Base-by-base conservation (phyloP, 2,888 invertebrate genomes). In the Philereme transversata region DNA sequence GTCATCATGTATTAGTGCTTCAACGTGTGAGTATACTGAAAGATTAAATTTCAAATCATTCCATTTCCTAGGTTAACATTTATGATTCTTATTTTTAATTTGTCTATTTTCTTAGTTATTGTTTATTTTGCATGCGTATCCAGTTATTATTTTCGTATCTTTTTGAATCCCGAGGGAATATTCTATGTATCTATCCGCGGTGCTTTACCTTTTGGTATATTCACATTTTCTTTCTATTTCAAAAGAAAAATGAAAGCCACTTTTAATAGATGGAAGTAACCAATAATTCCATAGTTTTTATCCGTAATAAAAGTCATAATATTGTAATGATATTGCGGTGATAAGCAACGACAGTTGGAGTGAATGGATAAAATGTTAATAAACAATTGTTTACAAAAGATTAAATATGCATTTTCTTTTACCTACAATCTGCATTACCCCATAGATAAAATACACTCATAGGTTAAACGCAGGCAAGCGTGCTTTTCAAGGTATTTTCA, bases 371-470 rank as follows among this genome's bases (percentile, higher is more conserved):
- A 92, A 90, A 92, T 92, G 92, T 92, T 92, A 92, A 92, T 91
- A 92, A 92, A 92, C 91, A 92, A 92, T 93, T 93, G 93, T 93
- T 93, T 92, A 93, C 91, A 92, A 92, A 92, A 93, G 88, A 92
- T 89, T 86, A 86, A 71, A 65, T 66, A 67, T 64, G 75, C 64
- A 82, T 90, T 90, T 91, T 75, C 83, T 85, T 90, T 83, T 70
- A 22, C 3, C 22, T 22, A 22, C 22, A 2, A 22, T 22, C 22
- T 22, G 22, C 40, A 6, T 40, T 6, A 40, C 4, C 40, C 40
- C 40, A n/a, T 38, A 38, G 7, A 38, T 1, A 22, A 22, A 22
- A 22, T 3, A 22, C 22, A 22, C 22, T 22, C 22, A 3, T 22
- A 22, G 22, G 22, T 2, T 22, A 22, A 22, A 22, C 22, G 22